Evolutionary conservation across 2,797 vertebrate genomes (phyloP), one percentile per base, ranked within the genome.

Genomic region (Podarcis siculus): DNA sequence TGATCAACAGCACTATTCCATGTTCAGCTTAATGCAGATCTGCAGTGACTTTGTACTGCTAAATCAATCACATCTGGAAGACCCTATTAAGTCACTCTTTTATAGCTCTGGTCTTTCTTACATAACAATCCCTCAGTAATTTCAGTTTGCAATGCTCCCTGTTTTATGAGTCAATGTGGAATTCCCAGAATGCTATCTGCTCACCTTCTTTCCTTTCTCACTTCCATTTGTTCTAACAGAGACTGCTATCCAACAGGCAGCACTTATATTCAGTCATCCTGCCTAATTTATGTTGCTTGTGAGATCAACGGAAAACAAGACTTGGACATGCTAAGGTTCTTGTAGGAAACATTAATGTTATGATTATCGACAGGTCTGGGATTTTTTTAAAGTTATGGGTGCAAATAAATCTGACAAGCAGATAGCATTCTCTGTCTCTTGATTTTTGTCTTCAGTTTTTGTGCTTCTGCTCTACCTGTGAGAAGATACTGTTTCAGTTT

Each of bases 381-480:
- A 39, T 1, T 49, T 39, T 32, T 75, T 66, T 66, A 3, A 72
- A 78, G n/a, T 37, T 72, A 15, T 23, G 12, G 42, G 25, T 84
- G 25, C 15, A 79, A 73, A 45, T 83, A 84, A 55, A 83, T 79
- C 13, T 79, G 89, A 95, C 90, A 91, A 94, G 71, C 13, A 89
- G 90, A 78, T 91, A 94, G 91, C 85, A 91, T 90, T 88, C 91
- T 58, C 21, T 83, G 71, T 94, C 91, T 91, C 90, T 92, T 82
- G 30, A n/a, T 87, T 55, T 64, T 85, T 89, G 69, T 87, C 76
- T 92, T 88, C 72, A 58, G 73, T 93, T 90, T 93, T 90, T 93
- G 95, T 93, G 93, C 88, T 93, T 89, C 92, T 95, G 95, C 91
- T 95, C 76, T 95, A 96, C 93, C 93, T 95, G 87, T 88, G 94